Percentiles rank a stretch among this genome's conserved stretches.
Conservation (phyloP, 2,888 invertebrate genomes). For the Exephanes ischioxanthus region DNA sequence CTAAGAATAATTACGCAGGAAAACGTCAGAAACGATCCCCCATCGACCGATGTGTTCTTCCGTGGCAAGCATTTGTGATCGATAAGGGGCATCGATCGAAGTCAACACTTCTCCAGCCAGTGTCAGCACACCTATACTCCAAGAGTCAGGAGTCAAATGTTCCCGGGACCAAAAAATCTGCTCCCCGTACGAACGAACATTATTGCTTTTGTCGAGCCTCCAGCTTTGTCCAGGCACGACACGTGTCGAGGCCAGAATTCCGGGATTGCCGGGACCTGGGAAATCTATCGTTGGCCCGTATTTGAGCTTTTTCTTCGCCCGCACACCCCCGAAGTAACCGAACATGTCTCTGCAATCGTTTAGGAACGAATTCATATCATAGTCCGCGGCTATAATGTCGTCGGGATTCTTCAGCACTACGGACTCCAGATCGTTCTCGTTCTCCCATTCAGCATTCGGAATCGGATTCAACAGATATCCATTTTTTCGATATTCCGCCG, state of each 20-base stretch:
- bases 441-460: neutral
- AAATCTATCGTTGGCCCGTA: neutral
- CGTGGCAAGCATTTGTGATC: neutral
- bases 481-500: neutral
- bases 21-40: neutral
- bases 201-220: neutral
- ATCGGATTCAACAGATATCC: neutral
- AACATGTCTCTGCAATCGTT: no score
- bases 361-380: neutral
- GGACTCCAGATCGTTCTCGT: neutral
- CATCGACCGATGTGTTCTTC: neutral
- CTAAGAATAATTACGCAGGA: neutral
- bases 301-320: no score
- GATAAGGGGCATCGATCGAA: neutral
- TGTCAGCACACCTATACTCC: neutral
- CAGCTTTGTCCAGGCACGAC: neutral
- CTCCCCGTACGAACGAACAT: no score
- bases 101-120: neutral
- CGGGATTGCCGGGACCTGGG: neutral
- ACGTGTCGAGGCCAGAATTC: neutral
- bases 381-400: neutral
- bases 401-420: neutral
- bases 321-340: neutral
- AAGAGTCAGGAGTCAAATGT: neutral
- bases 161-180: slow-evolving; percentile 9